Percentiles rank a stretch among this genome's conserved stretches.
Evolutionary conservation across 2,888 invertebrate genomes (phyloP).

Genomic region (Philereme transversata): DNA sequence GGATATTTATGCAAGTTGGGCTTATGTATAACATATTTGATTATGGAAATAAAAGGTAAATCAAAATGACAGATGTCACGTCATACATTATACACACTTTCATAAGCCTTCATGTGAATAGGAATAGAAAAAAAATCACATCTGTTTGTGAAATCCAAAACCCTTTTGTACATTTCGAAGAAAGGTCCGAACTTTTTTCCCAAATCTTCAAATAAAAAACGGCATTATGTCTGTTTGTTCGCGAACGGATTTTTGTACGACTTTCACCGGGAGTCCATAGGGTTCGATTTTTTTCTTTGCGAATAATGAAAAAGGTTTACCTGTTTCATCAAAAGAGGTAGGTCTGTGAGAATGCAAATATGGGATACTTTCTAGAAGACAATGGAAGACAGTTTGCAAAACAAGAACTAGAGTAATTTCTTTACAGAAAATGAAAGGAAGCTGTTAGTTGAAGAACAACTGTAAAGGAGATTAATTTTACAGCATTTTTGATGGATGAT

Average conservation of each 20-base stretch:
- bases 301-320: constrained; percentile 44
- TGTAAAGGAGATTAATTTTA: no score
- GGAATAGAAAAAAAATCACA: constrained; percentile 50
- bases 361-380: constrained; percentile 31
- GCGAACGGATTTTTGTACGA: constrained; percentile 62
- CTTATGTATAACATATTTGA: no score
- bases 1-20: no score
- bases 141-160: constrained; percentile 76
- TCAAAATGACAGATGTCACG: constrained; percentile 36
- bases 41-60: constrained; percentile 25
- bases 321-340: constrained; percentile 56
- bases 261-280: constrained; percentile 66
- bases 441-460: no score
- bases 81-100: constrained; percentile 18
- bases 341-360: constrained; percentile 50
- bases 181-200: constrained; percentile 61
- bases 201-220: constrained; percentile 62
- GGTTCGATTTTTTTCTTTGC: constrained; percentile 45
- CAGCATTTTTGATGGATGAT: no score
- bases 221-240: constrained; percentile 61
- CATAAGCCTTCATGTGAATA: constrained; percentile 25
- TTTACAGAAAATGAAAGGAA: background rate
- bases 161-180: constrained; percentile 77
- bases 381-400: constrained; percentile 22
- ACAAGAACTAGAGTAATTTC: constrained; percentile 13